Evolutionary conservation across 1,140 invertebrate species (phyloP), one percentile per base, ranked within the genome.

Genomic region (Eubasilissa regina): DNA sequence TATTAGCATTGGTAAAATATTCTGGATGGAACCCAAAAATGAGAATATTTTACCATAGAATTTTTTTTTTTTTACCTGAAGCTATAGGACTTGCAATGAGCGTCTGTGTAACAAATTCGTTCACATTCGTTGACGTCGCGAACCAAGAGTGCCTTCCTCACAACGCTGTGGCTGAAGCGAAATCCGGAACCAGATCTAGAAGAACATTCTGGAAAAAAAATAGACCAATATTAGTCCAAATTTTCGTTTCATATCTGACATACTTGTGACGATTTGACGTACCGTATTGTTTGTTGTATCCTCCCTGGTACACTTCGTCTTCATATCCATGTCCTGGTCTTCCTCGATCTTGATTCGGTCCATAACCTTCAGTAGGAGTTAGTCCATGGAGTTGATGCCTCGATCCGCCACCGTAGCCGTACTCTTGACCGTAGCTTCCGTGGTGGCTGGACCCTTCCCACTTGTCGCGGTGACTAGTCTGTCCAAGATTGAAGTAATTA

Each of bases 91-190:
- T 92, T 90, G 83, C 95, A 96, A 77, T 91, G 90, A 43, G 89
- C 90, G 85, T 95, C 93, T n/a, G 90, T 90, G 44, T 92, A 92
- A 84, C 95, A 96, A 15, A 94, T 87, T 0, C 90, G 87, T 84
- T 95, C 94, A 85, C 94, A 96, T 35, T 94, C 93, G 15, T 94
- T 92, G 11, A 95, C 89, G 35, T 91, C 92, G 0, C 91, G 89
- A 0, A 93, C 93, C 4, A 90, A 85, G 25, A 91, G 89, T 0
- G 93, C 92, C 62, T 93, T 91, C 62, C 92, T 89, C 0, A 95
- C 90, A 1, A 93, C 90, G 0, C 89, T 89, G 80, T 92, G 90
- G 43, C 92, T 89, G 25, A 96, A 85, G 17, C 93, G 91, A 86
- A 95, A 95, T 0, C 94, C 94, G 6, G 93, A 91, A 51, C 92